phyloP scores from a whole-genome alignment of 2,797 vertebrate genomes.

The Pseudochirops corinnae region DNA sequence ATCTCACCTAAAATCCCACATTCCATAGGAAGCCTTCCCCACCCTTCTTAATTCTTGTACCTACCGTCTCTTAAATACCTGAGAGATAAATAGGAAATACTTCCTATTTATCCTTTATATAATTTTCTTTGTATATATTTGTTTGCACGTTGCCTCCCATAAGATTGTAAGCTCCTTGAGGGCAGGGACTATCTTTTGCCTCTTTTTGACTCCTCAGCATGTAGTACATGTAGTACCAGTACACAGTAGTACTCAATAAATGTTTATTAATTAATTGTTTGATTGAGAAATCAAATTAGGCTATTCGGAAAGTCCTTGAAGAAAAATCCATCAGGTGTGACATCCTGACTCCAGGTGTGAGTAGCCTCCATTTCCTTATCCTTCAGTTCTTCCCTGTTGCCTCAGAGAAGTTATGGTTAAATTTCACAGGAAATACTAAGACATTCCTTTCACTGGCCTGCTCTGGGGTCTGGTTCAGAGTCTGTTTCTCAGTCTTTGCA shows the following conservation, averaged over 20 bases:
- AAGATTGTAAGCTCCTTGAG: not conserved
- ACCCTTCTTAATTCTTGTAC: not conserved
- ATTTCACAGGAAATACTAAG: not conserved
- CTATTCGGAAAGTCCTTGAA: not conserved
- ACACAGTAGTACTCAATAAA: not conserved
- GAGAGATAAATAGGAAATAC: not conserved
- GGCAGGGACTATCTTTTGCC: not conserved
- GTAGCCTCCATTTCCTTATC: not conserved
- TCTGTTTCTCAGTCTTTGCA: not conserved
- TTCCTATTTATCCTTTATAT: not conserved
- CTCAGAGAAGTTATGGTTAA: not conserved
- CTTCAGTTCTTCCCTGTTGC: not conserved
- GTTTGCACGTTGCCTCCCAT: not conserved
- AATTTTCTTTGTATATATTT: not conserved
- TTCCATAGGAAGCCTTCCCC: not conserved
- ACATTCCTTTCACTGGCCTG: not conserved
- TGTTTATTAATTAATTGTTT: not conserved
- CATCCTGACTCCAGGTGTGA: not conserved
- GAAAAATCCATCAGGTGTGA: not conserved
- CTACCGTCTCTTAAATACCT: not conserved
- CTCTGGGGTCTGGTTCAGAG: not conserved
- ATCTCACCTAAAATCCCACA: not conserved
- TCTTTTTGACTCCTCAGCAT: not conserved
- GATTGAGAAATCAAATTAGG: not conserved
- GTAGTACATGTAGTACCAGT: not conserved